Evolutionary conservation across 2,888 invertebrate genomes (phyloP).

Genomic region (Gryllus longicercus): DNA sequence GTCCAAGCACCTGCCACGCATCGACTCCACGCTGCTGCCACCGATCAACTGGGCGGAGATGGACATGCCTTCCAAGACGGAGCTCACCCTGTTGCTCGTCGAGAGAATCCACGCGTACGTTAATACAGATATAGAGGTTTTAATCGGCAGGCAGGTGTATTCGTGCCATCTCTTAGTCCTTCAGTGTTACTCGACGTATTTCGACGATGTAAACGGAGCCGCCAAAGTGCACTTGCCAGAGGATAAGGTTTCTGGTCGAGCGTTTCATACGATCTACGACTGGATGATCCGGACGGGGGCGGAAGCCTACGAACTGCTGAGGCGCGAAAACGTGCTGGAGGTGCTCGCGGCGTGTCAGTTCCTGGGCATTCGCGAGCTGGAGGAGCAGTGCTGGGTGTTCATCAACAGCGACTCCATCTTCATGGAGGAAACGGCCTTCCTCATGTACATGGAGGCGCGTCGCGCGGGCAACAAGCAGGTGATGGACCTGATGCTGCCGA

Average conservation of each 20-base stretch:
- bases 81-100: background rate
- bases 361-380: slow-evolving; percentile 27
- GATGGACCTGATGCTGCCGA: slow-evolving; percentile 27
- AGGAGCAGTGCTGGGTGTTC: slow-evolving; percentile 31
- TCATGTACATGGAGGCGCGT: slow-evolving; percentile 26
- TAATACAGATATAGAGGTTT: background rate
- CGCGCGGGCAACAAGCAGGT: slow-evolving; percentile 18
- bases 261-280: background rate
- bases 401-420: slow-evolving; percentile 24
- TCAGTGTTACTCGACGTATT: slow-evolving; percentile 19
- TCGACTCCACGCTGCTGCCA: background rate
- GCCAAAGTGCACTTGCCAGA: background rate
- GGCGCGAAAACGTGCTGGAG: slow-evolving; percentile 4
- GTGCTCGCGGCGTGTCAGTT: background rate
- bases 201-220: background rate
- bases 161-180: background rate
- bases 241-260: background rate
- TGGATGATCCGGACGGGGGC: background rate
- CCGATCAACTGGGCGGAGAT: background rate
- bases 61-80: background rate
- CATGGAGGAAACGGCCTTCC: slow-evolving; percentile 27
- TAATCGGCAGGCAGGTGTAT: background rate
- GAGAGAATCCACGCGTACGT: background rate
- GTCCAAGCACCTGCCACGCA: background rate
- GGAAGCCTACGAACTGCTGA: background rate